Evolutionary conservation across 2,113 vertebrate species (phyloP).

Genomic region (Xiphias gladius): DNA sequence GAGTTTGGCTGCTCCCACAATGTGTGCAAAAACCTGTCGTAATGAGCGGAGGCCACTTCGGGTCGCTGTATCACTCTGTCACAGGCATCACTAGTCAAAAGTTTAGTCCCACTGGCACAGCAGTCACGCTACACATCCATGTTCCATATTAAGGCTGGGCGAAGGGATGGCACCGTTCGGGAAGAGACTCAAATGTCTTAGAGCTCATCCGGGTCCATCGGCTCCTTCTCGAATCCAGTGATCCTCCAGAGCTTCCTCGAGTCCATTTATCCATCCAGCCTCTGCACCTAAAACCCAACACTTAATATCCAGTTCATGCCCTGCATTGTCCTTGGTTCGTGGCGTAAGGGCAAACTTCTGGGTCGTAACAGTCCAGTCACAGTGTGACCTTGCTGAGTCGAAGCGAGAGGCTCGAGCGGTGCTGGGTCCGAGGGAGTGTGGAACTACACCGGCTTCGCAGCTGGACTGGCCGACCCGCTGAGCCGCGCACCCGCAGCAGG

Average conservation of each 20-base stretch:
- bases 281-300: conserved; percentile 14
- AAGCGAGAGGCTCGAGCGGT: conserved; percentile 85
- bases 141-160: conserved; percentile 44
- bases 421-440: conserved; percentile 86
- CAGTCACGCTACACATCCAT: conserved; percentile 54
- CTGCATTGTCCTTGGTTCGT: neutral
- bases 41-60: conserved; percentile 56
- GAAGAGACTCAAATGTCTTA: conserved; percentile 10
- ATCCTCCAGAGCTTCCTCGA: conserved; percentile 13
- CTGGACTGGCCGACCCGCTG: conserved; percentile 75
- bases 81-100: conserved; percentile 50
- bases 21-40: conserved; percentile 76
- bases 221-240: conserved; percentile 1
- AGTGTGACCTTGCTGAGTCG: conserved; percentile 89
- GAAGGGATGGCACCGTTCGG: conserved; percentile 38
- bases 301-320: neutral
- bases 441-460: conserved; percentile 85
- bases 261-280: conserved; percentile 20
- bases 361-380: conserved; percentile 69
- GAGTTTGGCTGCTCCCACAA: conserved; percentile 61
- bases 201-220: neutral
- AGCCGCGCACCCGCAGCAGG: conserved; percentile 88
- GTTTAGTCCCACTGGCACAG: conserved; percentile 57
- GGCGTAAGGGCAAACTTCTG: conserved; percentile 26
- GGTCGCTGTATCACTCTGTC: conserved; percentile 58